Percentiles rank a stretch among this genome's conserved stretches.
Evolutionary conservation across 2,888 invertebrate species (phyloP).

Genomic region (Allacma fusca): DNA sequence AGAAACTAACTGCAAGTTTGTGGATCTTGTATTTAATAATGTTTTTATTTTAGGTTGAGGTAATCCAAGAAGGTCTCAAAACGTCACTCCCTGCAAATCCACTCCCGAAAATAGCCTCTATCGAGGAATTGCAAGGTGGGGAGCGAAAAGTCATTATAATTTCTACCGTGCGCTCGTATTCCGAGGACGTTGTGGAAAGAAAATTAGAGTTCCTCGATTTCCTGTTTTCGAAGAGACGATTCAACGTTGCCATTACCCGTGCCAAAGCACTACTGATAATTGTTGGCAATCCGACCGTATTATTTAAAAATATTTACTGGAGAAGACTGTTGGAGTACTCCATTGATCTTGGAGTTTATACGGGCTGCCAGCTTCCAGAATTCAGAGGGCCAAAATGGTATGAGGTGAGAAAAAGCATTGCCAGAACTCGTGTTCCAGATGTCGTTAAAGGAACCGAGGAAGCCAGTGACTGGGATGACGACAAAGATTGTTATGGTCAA

Average conservation of each 20-base stretch:
- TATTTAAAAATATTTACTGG: conserved; percentile 33
- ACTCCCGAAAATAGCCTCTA: conserved; percentile 77
- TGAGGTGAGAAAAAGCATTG: too few species aligned
- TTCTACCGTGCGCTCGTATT: conserved; percentile 70
- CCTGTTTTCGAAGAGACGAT: conserved; percentile 66
- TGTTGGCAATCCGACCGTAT: conserved; percentile 68
- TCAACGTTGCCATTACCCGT: conserved; percentile 79
- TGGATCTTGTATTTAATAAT: too few species aligned
- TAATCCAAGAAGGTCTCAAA: conserved; percentile 70
- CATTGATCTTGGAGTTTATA: conserved; percentile 42
- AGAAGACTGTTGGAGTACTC: conserved; percentile 33
- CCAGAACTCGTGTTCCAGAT: too few species aligned
- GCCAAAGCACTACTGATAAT: conserved; percentile 75
- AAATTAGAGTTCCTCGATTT: conserved; percentile 24
- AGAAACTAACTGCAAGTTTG: too few species aligned
- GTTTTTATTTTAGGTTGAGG: conserved; percentile 74
- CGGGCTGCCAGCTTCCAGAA: conserved; percentile 47
- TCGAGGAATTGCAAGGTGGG: conserved; percentile 79
- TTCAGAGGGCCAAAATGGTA: too few species aligned
- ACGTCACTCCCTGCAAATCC: too few species aligned
- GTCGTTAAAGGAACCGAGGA: too few species aligned
- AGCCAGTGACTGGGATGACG: too few species aligned
- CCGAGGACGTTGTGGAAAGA: background rate
- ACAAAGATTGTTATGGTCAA: too few species aligned
- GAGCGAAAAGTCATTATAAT: conserved; percentile 78